Evolutionary conservation across 2,113 vertebrate species (phyloP), one percentile per base, ranked within the genome.

Genomic region (Lanius ludovicianus): DNA sequence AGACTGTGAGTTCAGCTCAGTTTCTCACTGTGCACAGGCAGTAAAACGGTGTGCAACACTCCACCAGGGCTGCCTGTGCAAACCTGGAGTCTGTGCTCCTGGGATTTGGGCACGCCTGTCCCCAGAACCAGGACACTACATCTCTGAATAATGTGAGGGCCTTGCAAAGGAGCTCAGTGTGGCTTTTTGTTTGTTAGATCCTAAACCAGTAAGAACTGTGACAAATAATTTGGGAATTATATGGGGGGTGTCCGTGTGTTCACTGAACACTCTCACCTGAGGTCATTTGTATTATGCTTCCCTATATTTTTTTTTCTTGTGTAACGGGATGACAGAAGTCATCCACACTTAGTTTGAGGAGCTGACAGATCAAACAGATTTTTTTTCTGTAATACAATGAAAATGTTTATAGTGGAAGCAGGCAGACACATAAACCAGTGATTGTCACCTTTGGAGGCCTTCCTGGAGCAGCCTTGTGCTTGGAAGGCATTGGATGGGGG

Each of bases 1-100:
- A 30, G 3, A 1, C 16, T 24, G 5, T 0, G 21, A 63, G 44
- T 37, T 68, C 35, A 49, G 28, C 37, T 78, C 1, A 0, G 19
- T 33, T 73, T 53, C 59, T 77, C 27, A 0, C 28, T 37, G 1
- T 15, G 44, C 14, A 6, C 33, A 0, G 2, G 50, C 33, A 46
- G 41, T 21, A 71, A 67, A 64, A 11, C 11, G 1, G 2, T 5
- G 25, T 20, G 6, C 41, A 63, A 0, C 3, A 0, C 13, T 30
- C 22, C 55, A 15, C 13, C n/a, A 5, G 22, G 13, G 23, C 39
- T 63, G 57, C 49, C 47, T 60, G 8, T 53, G 50, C n/a, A 19
- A 22, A 31, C 28, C 71, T 77, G 42, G 30, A 31, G 31, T 13
- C 55, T 55, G 37, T 67, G 35, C 46, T 41, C 15, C 59, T n/a